Base-by-base conservation (phyloP, 2,888 invertebrate genomes). In the Scaptodrosophila latifasciaeformis region DNA sequence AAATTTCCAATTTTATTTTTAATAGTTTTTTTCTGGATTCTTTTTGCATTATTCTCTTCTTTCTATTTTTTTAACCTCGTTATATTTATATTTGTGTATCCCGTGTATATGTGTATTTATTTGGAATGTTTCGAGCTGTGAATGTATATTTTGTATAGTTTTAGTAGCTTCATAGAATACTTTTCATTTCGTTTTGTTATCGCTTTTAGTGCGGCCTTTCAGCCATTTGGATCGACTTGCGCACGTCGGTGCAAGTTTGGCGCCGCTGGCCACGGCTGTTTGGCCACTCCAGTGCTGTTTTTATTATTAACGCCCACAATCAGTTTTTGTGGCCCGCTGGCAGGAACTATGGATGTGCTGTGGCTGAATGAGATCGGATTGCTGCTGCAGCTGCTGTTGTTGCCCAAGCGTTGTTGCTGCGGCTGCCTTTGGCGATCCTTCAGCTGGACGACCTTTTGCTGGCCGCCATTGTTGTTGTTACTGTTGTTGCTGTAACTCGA, bases 181-280 rank as follows among this genome's bases (percentile, higher is more conserved):
- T 70, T 70, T 55, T 56, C n/a, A n/a, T n/a, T n/a, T n/a, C n/a
- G n/a, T n/a, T n/a, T n/a, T n/a, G n/a, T n/a, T n/a, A n/a, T n/a
- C n/a, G 46, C 59, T 67, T 70, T 12, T 12, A 65, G 64, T 61
- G 59, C 54, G 57, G 50, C 51, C 46, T 10, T 61, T 82, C 82
- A 86, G 65, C 86, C 86, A 61, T 86, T 86, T 30, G 86, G 86
- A 72, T 86, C 86, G 40, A 86, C 84, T 59, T 86, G 85, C 46
- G 86, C 83, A 44, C 83, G 79, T 43, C 84, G 82, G 70, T 84
- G 81, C 67, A 75, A 13, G 34, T 15, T 66, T 43, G 63, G 60
- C 48, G 67, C 55, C 50, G 67, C 63, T 46, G 66, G 70, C 67
- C 72, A 72, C 34, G 70, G 53, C 52, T 70, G 69, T 46, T 69